A percentile compares a stretch with the other conserved stretches of the same genome.
These are phyloP conservation scores for Dolichoris vasculosae DNA, from an alignment of 1,140 invertebrate genomes.

Conservation along the genomic window DNA sequence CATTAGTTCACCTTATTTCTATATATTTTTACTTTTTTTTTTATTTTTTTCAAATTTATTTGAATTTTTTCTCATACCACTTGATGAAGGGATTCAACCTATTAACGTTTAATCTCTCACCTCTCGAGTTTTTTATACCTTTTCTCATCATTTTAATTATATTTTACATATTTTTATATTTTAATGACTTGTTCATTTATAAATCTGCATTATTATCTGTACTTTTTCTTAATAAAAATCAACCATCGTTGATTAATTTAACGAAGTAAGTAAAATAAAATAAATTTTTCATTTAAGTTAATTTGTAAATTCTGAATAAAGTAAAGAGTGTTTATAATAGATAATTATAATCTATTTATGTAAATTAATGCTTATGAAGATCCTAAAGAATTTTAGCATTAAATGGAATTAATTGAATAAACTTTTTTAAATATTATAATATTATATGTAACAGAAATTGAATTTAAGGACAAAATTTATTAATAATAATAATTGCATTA, in stretches of 20 bases:
- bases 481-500: background rate
- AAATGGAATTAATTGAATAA: too few species aligned
- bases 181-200: background rate
- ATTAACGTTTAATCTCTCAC: background rate
- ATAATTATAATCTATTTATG: too few species aligned
- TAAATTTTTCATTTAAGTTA: too few species aligned
- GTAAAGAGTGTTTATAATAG: too few species aligned
- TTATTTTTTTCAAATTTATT: constrained; percentile 37
- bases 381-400: too few species aligned
- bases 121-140: background rate
- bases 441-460: too few species aligned
- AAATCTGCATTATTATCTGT: background rate
- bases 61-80: background rate
- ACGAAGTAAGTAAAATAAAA: background rate
- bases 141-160: constrained; percentile 7
- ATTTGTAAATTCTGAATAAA: too few species aligned
- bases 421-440: too few species aligned
- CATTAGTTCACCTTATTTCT: constrained; percentile 10
- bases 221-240: background rate
- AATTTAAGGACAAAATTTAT: background rate
- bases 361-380: too few species aligned
- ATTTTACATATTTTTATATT: constrained; percentile 4
- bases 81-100: background rate
- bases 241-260: constrained; percentile 13
- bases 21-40: constrained; percentile 18